Conservation (phyloP, 1,140 invertebrate genomes). For the Megathymus violae region DNA sequence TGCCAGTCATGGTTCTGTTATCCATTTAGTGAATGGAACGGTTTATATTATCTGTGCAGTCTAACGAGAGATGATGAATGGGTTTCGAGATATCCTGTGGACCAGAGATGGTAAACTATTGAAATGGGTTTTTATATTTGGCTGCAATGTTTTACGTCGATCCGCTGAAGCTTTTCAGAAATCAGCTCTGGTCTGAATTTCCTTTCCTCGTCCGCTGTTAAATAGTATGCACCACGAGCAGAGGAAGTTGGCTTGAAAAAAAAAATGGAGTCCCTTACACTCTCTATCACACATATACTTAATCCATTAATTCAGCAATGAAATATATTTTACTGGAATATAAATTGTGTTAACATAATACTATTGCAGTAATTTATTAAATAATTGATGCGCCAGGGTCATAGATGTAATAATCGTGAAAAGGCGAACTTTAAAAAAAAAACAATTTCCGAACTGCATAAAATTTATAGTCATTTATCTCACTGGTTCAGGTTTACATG, state of each 20-base stretch:
- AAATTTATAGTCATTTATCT: slow-evolving; percentile 22
- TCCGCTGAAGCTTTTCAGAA: neutral
- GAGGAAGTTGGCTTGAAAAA: too few species aligned
- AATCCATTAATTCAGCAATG: too few species aligned
- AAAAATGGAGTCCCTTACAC: too few species aligned
- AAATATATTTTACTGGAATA: too few species aligned
- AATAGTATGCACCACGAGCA: too few species aligned
- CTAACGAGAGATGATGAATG: slow-evolving; percentile 37
- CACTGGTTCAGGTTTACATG: slow-evolving; percentile 21
- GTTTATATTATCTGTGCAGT: slow-evolving; percentile 39
- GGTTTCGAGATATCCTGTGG: slow-evolving; percentile 24
- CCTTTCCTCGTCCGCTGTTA: too few species aligned
- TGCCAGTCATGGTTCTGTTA: slow-evolving; percentile 40
- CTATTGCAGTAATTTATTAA: too few species aligned
- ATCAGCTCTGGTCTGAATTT: neutral
- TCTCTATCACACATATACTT: too few species aligned
- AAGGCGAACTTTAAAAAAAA: too few species aligned
- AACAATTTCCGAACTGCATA: neutral
- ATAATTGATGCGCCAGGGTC: too few species aligned
- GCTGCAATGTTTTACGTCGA: neutral
- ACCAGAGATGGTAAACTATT: slow-evolving; percentile 12
- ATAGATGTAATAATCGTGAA: too few species aligned
- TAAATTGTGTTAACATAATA: too few species aligned
- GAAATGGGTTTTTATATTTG: neutral
- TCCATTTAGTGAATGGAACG: slow-evolving; percentile 53